These are phyloP conservation scores for Xestobium rufovillosum DNA, from an alignment of 2,888 invertebrate species.

Conservation along the genomic window DNA sequence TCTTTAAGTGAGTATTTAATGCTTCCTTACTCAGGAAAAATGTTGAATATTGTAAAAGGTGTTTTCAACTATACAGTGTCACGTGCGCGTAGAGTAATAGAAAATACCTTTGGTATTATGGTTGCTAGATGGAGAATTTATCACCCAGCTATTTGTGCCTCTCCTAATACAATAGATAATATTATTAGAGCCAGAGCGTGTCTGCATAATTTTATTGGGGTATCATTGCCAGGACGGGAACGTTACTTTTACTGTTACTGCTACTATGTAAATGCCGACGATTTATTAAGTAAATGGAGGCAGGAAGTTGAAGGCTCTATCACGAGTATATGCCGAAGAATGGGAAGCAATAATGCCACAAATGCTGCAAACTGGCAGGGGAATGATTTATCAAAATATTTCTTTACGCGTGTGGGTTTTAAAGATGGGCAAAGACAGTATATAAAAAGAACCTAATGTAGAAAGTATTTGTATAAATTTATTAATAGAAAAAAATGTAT, in stretches of 20 bases:
- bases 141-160: conserved; percentile 6
- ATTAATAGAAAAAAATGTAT: no score
- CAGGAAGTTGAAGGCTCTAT: neutral
- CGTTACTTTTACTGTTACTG: neutral
- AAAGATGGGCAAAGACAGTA: neutral
- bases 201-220: conserved; percentile 12
- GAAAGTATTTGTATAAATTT: no score
- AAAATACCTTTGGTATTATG: conserved; percentile 8
- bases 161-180: neutral
- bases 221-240: neutral
- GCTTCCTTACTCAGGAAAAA: conserved; percentile 5
- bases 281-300: neutral
- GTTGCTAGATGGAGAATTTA: conserved; percentile 11
- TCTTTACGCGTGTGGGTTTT: neutral
- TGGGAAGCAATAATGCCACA: neutral
- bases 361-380: neutral
- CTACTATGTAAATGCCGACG: neutral
- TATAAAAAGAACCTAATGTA: no score
- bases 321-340: neutral
- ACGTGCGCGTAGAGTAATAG: conserved; percentile 4
- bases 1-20: conserved; percentile 1
- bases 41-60: neutral
- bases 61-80: conserved; percentile 9
- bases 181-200: conserved; percentile 4
- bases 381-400: conserved; percentile 1